A percentile compares a stretch with the other conserved stretches of the same genome.
Conservation (phyloP, 1,140 invertebrate species). For the Plectus sambesii region DNA sequence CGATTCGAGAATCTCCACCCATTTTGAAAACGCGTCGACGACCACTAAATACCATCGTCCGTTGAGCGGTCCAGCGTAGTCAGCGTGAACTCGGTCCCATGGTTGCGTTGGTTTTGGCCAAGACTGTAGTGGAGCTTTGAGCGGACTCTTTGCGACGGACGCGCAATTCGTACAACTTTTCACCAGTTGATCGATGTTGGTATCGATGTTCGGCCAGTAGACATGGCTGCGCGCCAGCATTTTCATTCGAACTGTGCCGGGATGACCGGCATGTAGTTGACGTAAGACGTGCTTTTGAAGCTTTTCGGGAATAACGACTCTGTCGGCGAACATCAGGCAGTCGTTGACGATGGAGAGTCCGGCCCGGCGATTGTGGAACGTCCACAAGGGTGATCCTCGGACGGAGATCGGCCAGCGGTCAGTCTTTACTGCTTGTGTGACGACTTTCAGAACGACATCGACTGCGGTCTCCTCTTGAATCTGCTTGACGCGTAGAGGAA, state of each 20-base stretch:
- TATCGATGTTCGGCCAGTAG: constrained; percentile 42
- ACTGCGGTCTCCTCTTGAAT: constrained; percentile 8
- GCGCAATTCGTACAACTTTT: constrained; percentile 28
- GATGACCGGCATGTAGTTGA: constrained; percentile 50
- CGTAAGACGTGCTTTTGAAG: constrained; percentile 43
- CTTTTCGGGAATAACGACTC: constrained; percentile 48
- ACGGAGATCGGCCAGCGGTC: neutral
- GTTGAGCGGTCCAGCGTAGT: constrained; percentile 47
- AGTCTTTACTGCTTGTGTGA: neutral
- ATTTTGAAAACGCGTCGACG: constrained; percentile 50
- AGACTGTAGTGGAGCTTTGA: constrained; percentile 9
- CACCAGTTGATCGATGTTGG: constrained; percentile 33
- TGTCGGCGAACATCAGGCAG: constrained; percentile 33
- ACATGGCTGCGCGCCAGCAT: constrained; percentile 49
- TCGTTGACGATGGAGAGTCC: constrained; percentile 4
- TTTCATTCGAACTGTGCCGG: constrained; percentile 53
- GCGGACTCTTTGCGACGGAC: neutral
- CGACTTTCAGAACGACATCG: neutral
- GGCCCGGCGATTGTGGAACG: too few species aligned
- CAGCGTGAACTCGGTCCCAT: constrained; percentile 43
- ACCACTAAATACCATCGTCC: constrained; percentile 45
- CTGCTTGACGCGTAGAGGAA: neutral
- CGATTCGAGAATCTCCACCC: constrained; percentile 48
- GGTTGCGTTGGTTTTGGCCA: constrained; percentile 14
- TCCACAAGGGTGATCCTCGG: too few species aligned